Base-by-base conservation (phyloP, 2,888 invertebrate species). In the Neoascia interrupta region DNA sequence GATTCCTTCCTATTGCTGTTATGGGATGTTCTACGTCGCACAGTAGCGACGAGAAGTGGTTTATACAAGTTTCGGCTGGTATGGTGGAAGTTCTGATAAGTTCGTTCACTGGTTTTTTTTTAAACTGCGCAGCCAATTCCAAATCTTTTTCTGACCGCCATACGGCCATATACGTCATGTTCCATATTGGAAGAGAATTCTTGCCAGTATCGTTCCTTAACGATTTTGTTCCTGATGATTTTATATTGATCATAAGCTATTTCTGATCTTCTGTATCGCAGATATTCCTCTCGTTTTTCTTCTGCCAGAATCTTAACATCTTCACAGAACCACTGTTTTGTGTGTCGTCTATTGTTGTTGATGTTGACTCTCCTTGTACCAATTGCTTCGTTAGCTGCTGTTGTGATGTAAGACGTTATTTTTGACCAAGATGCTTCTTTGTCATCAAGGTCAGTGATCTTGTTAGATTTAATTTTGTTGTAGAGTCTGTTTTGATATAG, bases 101-200 rank as follows among this genome's bases (percentile, higher is more conserved):
- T n/a, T n/a, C n/a, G n/a, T 26, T 26, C 26, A 26, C 26, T 26
- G 26, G 26, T 5, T 26, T 4, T 26, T 5, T n/a, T 8, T 26
- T 8, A 8, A 26, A 8, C 26, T 26, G 5, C 26, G 8, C 5
- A 8, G 26, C 26, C 26, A 34, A n/a, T 34, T 34, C 34, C 34
- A 34, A n/a, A n/a, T 34, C 34, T 34, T 34, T 34, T 34, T 34
- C 34, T 34, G 34, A 34, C 34, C 34, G 10, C 34, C 34, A 34
- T 34, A 34, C 3, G n/a, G n/a, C n/a, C n/a, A 37, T 37, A n/a
- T 15, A 37, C 10, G 5, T 37, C 37, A 37, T 37, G 37, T 37
- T 37, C 37, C 37, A 37, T 37, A 5, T 5, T n/a, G 15, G 37
- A n/a, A 5, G 37, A n/a, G 15, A 37, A 37, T 11, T n/a, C 15